A percentile compares a stretch with the other conserved stretches of the same genome.
These are phyloP conservation scores for Tetragonula carbonaria DNA, from an alignment of 2,888 invertebrate species.

Conservation along the genomic window DNA sequence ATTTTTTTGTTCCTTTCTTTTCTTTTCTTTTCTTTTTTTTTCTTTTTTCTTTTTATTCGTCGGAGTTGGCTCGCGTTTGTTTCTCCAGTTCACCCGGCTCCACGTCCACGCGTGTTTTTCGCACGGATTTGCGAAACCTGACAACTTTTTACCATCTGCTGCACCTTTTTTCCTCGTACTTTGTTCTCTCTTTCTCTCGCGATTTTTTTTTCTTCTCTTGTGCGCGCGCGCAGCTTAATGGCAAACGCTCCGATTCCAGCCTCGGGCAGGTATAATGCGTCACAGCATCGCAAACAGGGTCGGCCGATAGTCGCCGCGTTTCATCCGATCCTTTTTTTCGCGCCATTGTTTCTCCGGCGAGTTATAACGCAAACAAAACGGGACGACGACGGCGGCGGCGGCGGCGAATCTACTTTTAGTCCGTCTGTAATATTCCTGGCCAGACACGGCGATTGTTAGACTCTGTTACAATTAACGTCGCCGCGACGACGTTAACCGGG, in stretches of 20 bases:
- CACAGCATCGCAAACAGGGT: conserved; percentile 31
- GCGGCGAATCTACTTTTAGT: background rate
- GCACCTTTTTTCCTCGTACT: conserved; percentile 15
- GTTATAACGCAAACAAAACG: conserved; percentile 6
- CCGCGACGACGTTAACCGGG: background rate
- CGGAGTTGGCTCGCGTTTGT: conserved; percentile 51
- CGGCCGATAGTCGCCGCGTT: conserved; percentile 23
- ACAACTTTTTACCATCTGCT: conserved; percentile 59
- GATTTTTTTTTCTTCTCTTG: background rate
- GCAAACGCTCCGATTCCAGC: conserved; percentile 46
- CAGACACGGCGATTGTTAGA: background rate
- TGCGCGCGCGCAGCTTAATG: conserved; percentile 47
- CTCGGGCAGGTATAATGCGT: conserved; percentile 45
- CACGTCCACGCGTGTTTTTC: conserved; percentile 62
- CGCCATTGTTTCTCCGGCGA: conserved; percentile 15
- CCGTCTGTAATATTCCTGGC: background rate
- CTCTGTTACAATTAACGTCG: conserved; percentile 6
- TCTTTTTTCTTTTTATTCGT: background rate
- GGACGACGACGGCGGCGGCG: background rate
- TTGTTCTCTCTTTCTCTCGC: background rate
- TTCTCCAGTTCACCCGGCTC: conserved; percentile 44
- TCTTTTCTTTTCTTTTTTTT: background rate
- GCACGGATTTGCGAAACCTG: conserved; percentile 49
- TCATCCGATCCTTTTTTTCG: conserved; percentile 27
- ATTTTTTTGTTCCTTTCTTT: background rate